Evolutionary conservation across 1,140 invertebrate species (phyloP), one percentile per base, ranked within the genome.

Genomic region (Nixonia krombeini): DNA sequence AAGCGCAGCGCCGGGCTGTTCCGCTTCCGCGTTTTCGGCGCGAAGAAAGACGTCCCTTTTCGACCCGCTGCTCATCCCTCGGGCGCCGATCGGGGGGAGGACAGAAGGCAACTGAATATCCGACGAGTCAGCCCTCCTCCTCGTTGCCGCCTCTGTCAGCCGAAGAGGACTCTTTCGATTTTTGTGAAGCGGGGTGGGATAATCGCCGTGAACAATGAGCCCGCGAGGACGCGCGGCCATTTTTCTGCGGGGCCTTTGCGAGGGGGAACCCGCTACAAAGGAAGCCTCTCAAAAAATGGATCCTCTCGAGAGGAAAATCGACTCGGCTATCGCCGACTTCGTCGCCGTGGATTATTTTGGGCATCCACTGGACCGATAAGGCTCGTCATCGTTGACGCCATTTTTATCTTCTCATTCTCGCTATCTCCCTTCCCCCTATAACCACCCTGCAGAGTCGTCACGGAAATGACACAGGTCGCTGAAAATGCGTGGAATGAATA

Each of bases 131-230:
- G 53, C 52, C 49, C 49, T 63, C 49, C 49, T 63, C 40, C 28
- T 31, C 15, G 40, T 25, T 13, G 12, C 40, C 1, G 40, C 12
- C 56, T 59, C 51, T 61, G 50, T 62, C 38, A 38, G 7, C 38
- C 26, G 8, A 37, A 16, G 12, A 58, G 37, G 28, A 23, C 29
- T 42, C 57, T 45, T 37, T 28, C 46, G 45, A 65, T 49, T 71
- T 67, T 72, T 42, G 46, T 44, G 42, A 47, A 51, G 38, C 45
- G 25, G 37, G 15, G 58, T 56, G 50, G 68, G 64, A 64, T 72
- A 72, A 72, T 72, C 63, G 58, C 28, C 55, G 37, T 55, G 55
- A 71, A 71, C 69, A 71, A 64, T 64, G 64, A 72, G 69, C 59
- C 50, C 45, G 56, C 61, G 42, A 62, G 46, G 44, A 37, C 9